Percentiles rank a stretch among this genome's conserved stretches.
These are phyloP conservation scores for Ormyrus labotus DNA, from an alignment of 2,888 invertebrate genomes.

Conservation along the genomic window DNA sequence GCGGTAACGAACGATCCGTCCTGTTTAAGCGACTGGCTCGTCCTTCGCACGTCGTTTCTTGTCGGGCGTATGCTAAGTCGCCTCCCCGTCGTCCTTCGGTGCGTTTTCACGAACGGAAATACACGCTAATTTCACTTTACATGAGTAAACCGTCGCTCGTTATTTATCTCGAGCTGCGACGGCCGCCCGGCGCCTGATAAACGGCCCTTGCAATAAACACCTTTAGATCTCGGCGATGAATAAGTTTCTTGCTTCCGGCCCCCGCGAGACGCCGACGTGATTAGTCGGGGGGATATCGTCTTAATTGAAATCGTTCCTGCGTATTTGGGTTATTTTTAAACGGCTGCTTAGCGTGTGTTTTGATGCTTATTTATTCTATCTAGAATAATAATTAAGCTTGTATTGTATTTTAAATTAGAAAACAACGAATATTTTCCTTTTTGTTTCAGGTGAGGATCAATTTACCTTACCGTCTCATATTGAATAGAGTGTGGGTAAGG, in stretches of 20 bases:
- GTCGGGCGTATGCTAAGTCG: conserved; percentile 11
- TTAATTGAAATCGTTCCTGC: conserved; percentile 13
- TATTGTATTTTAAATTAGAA: no score
- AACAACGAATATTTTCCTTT: conserved; percentile 14
- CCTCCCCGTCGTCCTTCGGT: conserved; percentile 14
- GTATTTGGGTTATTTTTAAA: no score
- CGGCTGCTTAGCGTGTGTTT: no score
- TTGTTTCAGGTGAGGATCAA: conserved; percentile 40
- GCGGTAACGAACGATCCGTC: background rate
- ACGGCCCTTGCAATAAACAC: conserved; percentile 20
- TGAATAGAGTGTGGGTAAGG: background rate
- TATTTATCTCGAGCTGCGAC: conserved; percentile 19
- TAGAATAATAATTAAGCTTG: no score
- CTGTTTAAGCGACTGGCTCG: background rate
- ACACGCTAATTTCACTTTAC: conserved; percentile 48
- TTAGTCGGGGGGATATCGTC: conserved; percentile 3
- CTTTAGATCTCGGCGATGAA: conserved; percentile 31
- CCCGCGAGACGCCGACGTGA: background rate
- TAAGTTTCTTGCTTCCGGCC: conserved; percentile 29
- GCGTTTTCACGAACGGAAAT: conserved; percentile 41
- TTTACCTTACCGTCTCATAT: background rate
- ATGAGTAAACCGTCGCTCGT: conserved; percentile 31
- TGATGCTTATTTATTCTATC: no score
- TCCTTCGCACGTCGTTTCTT: conserved; percentile 33
- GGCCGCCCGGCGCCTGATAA: conserved; percentile 19